Conservation (phyloP, 2,797 vertebrate genomes). For the Darevskia mixta region DNA sequence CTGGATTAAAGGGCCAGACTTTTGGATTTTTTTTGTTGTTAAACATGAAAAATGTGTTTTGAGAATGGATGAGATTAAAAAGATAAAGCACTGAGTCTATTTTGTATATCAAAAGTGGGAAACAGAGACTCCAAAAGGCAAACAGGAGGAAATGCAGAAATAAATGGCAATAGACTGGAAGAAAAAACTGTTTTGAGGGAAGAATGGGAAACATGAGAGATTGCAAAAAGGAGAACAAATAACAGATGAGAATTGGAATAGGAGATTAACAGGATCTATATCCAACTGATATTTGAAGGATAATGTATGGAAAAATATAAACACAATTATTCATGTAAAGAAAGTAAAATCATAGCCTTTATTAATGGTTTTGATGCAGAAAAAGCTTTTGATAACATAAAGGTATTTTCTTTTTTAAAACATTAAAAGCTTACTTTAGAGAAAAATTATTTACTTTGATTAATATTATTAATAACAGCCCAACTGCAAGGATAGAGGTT, state of each 20-base stretch:
- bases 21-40: neutral
- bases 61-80: neutral
- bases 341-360: neutral
- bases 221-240: neutral
- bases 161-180: neutral
- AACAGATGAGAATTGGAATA: neutral
- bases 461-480: neutral
- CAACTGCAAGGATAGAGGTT: neutral
- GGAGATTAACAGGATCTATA: neutral
- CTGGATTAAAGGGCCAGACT: neutral
- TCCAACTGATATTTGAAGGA: neutral
- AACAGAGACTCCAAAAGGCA: neutral
- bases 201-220: neutral
- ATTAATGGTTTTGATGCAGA: neutral
- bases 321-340: neutral
- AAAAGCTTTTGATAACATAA: conserved; percentile 8
- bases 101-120: neutral
- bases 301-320: neutral
- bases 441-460: neutral
- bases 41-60: neutral
- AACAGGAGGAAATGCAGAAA: neutral
- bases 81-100: neutral
- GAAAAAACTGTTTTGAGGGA: neutral
- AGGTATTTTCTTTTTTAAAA: neutral
- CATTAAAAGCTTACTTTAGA: neutral